phyloP scores from a whole-genome alignment of 2,797 vertebrate genomes.

The Eupleurogrammus muticus region DNA sequence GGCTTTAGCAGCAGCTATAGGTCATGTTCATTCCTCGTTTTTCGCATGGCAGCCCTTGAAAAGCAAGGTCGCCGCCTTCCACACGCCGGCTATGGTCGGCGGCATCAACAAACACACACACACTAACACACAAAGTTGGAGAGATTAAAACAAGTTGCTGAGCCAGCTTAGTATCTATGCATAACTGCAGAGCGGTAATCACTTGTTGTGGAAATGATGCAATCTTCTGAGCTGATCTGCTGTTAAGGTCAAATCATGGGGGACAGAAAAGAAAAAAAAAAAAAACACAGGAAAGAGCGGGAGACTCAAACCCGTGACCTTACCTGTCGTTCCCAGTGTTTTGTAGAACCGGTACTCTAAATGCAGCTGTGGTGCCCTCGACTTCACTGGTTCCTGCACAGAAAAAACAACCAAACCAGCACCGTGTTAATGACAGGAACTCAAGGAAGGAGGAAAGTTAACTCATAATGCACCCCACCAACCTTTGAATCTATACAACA shows the following conservation, averaged over 20 bases:
- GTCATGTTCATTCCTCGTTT: slow-evolving; percentile 15
- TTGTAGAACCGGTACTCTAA: slow-evolving; percentile 99
- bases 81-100: not conserved
- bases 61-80: slow-evolving; percentile 41
- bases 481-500: not conserved
- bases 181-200: slow-evolving; percentile 59
- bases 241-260: slow-evolving; percentile 52
- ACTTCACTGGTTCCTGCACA: slow-evolving; percentile 97
- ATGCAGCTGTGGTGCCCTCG: slow-evolving; percentile 97
- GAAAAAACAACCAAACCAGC: too few relatives aligned
- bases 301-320: slow-evolving; percentile 60
- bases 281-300: not conserved
- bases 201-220: slow-evolving; percentile 73
- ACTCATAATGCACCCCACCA: too few relatives aligned
- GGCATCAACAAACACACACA: slow-evolving; percentile 16
- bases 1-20: slow-evolving; percentile 3
- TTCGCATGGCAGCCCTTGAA: slow-evolving; percentile 14
- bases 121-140: slow-evolving; percentile 33
- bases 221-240: slow-evolving; percentile 62
- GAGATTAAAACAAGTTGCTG: slow-evolving; percentile 50
- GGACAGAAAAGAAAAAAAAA: slow-evolving; percentile 14
- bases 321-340: slow-evolving; percentile 95
- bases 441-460: too few relatives aligned
- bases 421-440: too few relatives aligned
- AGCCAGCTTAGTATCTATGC: slow-evolving; percentile 38